These are phyloP conservation scores for Hexactinellida sp. DNA, from an alignment of 37 sponge, comb jelly and placozoan species.

Conservation along the genomic window DNA sequence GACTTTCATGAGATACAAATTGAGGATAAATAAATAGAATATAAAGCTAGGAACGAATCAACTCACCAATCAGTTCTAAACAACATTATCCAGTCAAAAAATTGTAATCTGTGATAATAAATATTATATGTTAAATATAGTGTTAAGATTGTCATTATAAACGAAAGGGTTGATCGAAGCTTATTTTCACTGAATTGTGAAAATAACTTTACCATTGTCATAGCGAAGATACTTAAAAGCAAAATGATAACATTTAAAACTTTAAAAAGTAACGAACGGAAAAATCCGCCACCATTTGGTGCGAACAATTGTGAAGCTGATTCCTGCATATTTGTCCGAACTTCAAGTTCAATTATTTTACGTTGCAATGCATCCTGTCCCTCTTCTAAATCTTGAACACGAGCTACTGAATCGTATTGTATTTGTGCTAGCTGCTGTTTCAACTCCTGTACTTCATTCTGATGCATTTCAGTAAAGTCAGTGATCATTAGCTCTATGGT, in stretches of 20 bases:
- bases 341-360: slow-evolving; percentile 10
- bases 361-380: background rate
- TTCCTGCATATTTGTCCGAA: slow-evolving; percentile 9
- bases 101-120: background rate
- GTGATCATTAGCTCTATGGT: background rate
- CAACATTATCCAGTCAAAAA: background rate
- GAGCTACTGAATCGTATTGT: slow-evolving; percentile 5
- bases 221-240: background rate
- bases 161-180: background rate
- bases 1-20: too few relatives aligned
- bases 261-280: slow-evolving; percentile 2
- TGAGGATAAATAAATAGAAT: too few relatives aligned
- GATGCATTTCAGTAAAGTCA: slow-evolving; percentile 10
- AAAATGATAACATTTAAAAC: background rate
- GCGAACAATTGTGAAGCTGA: slow-evolving; percentile 12
- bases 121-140: background rate
- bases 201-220: background rate
- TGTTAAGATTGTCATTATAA: background rate
- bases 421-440: background rate
- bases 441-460: background rate
- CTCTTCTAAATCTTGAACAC: slow-evolving; percentile 5
- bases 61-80: background rate
- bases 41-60: too few relatives aligned
- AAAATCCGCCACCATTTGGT: slow-evolving; percentile 5
- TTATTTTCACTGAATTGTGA: background rate